Evolutionary conservation across 2,113 vertebrate genomes (phyloP).

Genomic region (mouse (Mus musculus)): GRCm39 chr14:76285501-76286000

Average conservation of each 20-base stretch:
- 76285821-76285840: not conserved
- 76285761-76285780: not conserved
- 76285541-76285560: conserved; percentile 38
- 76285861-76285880: not conserved
- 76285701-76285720: not conserved
- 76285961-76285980: not conserved
- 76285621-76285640: not conserved
- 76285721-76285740: not conserved
- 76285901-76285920: not conserved
- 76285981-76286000: not conserved
- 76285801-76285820: not conserved
- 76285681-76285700: not conserved
- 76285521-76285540: not conserved
- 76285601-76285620: not conserved
- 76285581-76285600: conserved; percentile 2
- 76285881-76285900: not conserved
- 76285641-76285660: conserved; percentile 1
- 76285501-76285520: conserved; percentile 27
- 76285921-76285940: not conserved
- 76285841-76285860: not conserved
- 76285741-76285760: not conserved
- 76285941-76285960: not conserved
- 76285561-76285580: not conserved
- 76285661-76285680: conserved; percentile 6
- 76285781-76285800: not conserved